Conservation (phyloP, 2,797 vertebrate species). For the Discoglossus pictus region DNA sequence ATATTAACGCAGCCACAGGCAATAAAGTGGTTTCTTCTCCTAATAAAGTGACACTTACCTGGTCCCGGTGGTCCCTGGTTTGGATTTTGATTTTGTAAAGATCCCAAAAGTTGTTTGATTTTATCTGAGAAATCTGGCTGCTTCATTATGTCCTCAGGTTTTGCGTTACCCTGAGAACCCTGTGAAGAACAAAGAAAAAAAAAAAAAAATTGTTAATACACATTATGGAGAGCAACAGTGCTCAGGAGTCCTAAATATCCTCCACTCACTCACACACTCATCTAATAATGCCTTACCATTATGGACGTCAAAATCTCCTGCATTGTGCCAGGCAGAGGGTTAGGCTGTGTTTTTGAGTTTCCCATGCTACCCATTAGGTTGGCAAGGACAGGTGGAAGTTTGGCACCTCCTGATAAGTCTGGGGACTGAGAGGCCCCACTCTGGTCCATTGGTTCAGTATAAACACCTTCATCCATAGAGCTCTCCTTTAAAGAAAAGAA, state of each 20-base stretch:
- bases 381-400: slow-evolving; percentile 88
- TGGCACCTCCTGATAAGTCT: slow-evolving; percentile 73
- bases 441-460: slow-evolving; percentile 76
- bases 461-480: slow-evolving; percentile 74
- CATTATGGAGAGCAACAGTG: too few relatives aligned
- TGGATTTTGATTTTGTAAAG: slow-evolving; percentile 67
- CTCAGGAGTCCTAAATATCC: too few relatives aligned
- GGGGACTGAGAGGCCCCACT: slow-evolving; percentile 59
- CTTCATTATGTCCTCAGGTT: slow-evolving; percentile 88
- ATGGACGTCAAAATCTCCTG: slow-evolving; percentile 94
- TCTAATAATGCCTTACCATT: slow-evolving; percentile 72
- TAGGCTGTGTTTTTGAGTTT: slow-evolving; percentile 62
- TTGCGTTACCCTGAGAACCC: slow-evolving; percentile 84
- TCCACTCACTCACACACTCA: not conserved
- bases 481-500: slow-evolving; percentile 74
- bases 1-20: too few relatives aligned
- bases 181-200: slow-evolving; percentile 29
- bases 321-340: slow-evolving; percentile 75
- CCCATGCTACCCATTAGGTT: slow-evolving; percentile 91
- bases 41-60: not conserved
- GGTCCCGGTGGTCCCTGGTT: slow-evolving; percentile 36
- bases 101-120: slow-evolving; percentile 88
- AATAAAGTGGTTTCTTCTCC: not conserved
- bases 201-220: not conserved
- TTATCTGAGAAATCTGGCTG: slow-evolving; percentile 92